A percentile compares a stretch with the other conserved stretches of the same genome.
Conservation (phyloP, 1,140 invertebrate species). For the Diploscapter pachys region DNA sequence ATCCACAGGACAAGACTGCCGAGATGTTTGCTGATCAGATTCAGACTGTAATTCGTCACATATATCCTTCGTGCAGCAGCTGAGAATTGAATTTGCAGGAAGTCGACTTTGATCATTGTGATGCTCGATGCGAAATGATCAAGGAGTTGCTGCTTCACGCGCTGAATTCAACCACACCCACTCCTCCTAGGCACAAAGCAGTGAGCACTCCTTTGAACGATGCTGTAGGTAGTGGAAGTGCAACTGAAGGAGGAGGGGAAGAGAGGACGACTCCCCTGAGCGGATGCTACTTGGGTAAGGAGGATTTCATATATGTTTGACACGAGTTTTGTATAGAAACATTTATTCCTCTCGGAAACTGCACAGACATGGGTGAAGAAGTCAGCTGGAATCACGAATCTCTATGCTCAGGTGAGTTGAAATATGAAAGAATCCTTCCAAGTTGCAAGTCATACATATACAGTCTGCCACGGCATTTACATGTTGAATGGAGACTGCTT, state of each 20-base stretch:
- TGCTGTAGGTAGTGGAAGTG: background rate
- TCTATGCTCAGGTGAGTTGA: conserved; percentile 18
- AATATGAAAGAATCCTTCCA: background rate
- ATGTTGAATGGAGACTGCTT: conserved; percentile 22
- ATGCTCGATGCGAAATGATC: conserved; percentile 18
- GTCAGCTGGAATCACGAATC: conserved; percentile 12
- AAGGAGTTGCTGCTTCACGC: background rate
- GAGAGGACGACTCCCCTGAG: background rate
- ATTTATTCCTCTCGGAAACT: conserved; percentile 26
- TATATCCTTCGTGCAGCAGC: background rate
- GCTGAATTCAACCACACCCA: background rate
- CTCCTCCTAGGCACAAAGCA: background rate
- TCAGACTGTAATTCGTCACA: background rate
- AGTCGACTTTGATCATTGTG: conserved; percentile 1
- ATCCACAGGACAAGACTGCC: background rate
- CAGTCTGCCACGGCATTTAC: conserved; percentile 23
- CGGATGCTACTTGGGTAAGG: conserved; percentile 14
- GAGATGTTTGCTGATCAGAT: background rate
- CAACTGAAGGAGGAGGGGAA: background rate
- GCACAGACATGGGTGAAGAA: conserved; percentile 22
- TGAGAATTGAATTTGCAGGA: background rate
- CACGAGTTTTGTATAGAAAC: background rate
- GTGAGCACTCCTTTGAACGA: conserved; percentile 1
- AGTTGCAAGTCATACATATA: background rate
- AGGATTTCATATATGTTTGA: background rate